These are phyloP conservation scores for Atherix ibis DNA, from an alignment of 2,888 invertebrate species.

Conservation along the genomic window DNA sequence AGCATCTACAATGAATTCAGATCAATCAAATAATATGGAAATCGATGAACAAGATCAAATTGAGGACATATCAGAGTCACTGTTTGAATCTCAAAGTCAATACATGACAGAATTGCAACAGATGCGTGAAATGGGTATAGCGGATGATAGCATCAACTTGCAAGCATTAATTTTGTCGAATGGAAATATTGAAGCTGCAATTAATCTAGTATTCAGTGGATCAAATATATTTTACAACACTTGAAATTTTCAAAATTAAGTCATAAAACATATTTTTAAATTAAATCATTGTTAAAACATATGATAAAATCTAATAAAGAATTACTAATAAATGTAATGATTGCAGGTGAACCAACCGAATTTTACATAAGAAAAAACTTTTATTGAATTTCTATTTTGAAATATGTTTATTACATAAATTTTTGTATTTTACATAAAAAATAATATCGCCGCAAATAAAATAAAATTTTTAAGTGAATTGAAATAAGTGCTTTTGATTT, in stretches of 20 bases:
- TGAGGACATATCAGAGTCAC: neutral
- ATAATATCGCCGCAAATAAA: too few species aligned
- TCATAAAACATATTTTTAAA: neutral
- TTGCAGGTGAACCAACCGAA: too few species aligned
- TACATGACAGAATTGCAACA: slow-evolving; percentile 47
- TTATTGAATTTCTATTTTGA: too few species aligned
- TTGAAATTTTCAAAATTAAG: slow-evolving; percentile 4
- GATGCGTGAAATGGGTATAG: slow-evolving; percentile 83
- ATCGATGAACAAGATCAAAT: slow-evolving; percentile 11
- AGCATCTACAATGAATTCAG: slow-evolving; percentile 11
- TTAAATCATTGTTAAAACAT: neutral
- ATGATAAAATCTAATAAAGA: too few species aligned
- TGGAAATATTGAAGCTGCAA: slow-evolving; percentile 81
- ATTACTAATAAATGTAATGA: too few species aligned
- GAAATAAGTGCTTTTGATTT: neutral
- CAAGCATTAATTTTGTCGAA: slow-evolving; percentile 59
- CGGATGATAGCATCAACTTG: slow-evolving; percentile 69
- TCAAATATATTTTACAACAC: too few species aligned
- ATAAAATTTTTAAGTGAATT: slow-evolving; percentile 1
- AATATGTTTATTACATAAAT: neutral
- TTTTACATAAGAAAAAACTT: too few species aligned
- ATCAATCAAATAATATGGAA: slow-evolving; percentile 16
- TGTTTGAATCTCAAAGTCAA: slow-evolving; percentile 17
- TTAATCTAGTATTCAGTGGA: slow-evolving; percentile 75
- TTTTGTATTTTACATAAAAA: too few species aligned